Conservation (phyloP, 2,797 vertebrate genomes). For the Sebastes umbrosus region DNA sequence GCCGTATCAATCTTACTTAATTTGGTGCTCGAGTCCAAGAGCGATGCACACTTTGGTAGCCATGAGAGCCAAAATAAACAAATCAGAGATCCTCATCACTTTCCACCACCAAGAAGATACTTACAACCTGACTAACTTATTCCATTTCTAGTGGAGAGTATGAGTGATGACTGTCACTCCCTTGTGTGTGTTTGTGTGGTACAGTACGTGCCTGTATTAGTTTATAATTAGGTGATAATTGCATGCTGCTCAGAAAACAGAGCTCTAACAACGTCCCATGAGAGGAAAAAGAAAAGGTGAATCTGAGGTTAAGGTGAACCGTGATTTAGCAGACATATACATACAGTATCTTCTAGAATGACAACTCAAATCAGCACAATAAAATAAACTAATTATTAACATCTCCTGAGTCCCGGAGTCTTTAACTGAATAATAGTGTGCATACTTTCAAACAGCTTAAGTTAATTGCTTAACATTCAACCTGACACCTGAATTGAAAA, state of each 20-base stretch:
- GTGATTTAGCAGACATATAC: neutral
- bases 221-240: conserved; percentile 48
- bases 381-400: neutral
- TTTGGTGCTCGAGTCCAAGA: conserved; percentile 12
- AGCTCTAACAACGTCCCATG: conserved; percentile 50
- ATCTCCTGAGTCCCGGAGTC: neutral
- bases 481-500: neutral
- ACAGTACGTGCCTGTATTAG: neutral
- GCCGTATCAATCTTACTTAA: conserved; percentile 4
- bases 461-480: neutral
- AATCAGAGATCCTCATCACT: conserved; percentile 26
- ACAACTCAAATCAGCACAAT: neutral
- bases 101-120: neutral
- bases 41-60: conserved; percentile 16
- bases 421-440: neutral
- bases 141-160: neutral
- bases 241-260: conserved; percentile 7
- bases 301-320: neutral
- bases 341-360: neutral
- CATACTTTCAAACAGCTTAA: neutral
- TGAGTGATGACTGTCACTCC: neutral
- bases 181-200: neutral
- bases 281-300: neutral
- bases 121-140: neutral
- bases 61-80: conserved; percentile 44